Conservation (phyloP, 2,797 vertebrate species). For the Acrocephalus scirpaceus region DNA sequence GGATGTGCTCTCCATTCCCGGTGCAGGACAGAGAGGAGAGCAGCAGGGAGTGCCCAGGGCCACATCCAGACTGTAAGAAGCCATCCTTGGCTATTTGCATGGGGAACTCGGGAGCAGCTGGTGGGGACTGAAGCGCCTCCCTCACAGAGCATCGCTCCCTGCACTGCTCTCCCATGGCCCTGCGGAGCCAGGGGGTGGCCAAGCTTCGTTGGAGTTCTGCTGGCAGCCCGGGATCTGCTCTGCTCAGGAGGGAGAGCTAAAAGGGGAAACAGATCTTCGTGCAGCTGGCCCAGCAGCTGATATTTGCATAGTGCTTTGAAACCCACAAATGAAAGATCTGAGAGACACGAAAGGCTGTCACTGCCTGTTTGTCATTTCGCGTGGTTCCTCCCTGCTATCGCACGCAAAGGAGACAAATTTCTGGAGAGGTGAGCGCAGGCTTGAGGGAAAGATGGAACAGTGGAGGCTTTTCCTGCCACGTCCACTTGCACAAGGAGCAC, state of each 20-base stretch:
- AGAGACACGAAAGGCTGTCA: background rate
- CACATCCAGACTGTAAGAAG: background rate
- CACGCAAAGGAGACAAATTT: background rate
- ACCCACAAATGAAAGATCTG: background rate
- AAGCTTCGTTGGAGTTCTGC: background rate
- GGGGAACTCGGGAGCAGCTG: background rate
- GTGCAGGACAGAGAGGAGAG: accelerated
- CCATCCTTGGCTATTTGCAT: background rate
- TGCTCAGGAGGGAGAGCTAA: background rate
- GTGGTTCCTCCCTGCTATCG: background rate
- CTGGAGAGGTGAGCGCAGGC: background rate
- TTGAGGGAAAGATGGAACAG: background rate
- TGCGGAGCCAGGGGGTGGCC: background rate
- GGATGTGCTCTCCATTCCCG: background rate
- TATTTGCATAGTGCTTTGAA: background rate
- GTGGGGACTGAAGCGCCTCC: background rate
- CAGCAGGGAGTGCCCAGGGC: background rate
- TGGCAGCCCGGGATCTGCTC: background rate
- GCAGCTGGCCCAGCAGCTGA: background rate
- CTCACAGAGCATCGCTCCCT: accelerated
- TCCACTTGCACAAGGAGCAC: background rate
- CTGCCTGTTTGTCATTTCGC: background rate
- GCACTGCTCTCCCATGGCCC: accelerated
- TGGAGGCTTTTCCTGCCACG: background rate
- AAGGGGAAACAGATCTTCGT: background rate